Base-by-base conservation (phyloP, 2,888 invertebrate genomes). In the Loripinus fragilis region DNA sequence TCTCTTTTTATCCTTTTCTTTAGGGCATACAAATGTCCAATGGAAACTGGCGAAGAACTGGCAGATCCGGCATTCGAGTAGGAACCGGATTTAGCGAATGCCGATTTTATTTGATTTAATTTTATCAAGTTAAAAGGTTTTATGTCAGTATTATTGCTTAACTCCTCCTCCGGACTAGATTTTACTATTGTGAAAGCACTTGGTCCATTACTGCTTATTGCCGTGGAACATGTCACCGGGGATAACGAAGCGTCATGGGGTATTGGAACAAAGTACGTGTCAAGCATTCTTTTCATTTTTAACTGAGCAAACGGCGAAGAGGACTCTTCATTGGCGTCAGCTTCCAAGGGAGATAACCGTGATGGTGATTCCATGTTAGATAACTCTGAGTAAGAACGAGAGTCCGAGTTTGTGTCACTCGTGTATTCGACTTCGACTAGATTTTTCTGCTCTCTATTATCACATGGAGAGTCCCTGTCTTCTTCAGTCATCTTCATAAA, bases 31-130 rank as follows among this genome's bases (percentile, higher is more conserved):
- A 8, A 3, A 12, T 87, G 87, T 50, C 88, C 88, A 5, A 88
- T 70, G 25, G 87, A 82, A 12, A 80, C 80, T 15, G 84, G 80
- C 12, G 74, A 78, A 42, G 69, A 12, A 33, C 23, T 5, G 5
- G 20, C 60, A n/a, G 60, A 33, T 3, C 60, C 33, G 2, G 60
- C 8, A 20, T 28, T 23, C 2, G 28, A 30, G 60, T 33, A 30
- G 7, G 60, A 33, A 1, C 73, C 76, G 0, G 85, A 71, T 48
- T 85, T 79, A 0, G 83, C 78, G 71, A 88, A 90, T 35, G 87
- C 89, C n/a, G 89, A 89, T 64, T 87, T 85, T 23, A 90, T 89
- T 77, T 89, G 87, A 78, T 88, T 87, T n/a, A 90, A 84, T 70
- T 89, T 89, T 7, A 90, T 88, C 42, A 89, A 71, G 72, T 77